Evolutionary conservation across 2,113 vertebrate genomes (phyloP), one percentile per base, ranked within the genome.

Genomic region (Pollimyrus isidori): DNA sequence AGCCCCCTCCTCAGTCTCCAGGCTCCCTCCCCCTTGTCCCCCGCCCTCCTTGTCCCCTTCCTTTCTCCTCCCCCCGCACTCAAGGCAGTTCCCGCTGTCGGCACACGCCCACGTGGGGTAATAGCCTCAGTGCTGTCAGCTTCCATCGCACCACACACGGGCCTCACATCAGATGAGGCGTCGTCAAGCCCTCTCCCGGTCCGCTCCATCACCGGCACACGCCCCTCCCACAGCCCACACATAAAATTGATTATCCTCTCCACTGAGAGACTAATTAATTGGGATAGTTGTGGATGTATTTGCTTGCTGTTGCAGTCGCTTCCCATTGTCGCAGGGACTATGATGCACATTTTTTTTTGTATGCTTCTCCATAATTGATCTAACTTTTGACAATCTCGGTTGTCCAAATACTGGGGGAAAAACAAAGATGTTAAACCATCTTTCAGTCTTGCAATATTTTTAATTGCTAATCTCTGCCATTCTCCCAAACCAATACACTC

Each of bases 151-250:
- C 93, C 89, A 92, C 95, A 92, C 92, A 89, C 95, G 93, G 93
- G 92, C 94, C 96, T 95, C 95, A 96, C 95, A 96, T 96, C 93
- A 96, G 95, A 93, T 92, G 90, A 94, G 95, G 92, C 0, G 89
- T 94, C 92, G 42, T 30, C 93, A 91, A 95, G 92, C 90, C 93
- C 94, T 92, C 88, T 62, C 91, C 93, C 92, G 0, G 13, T 88
- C 86, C 62, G 42, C 86, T 69, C 69, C 85, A 88, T 62, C 87
- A 87, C 87, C 53, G 56, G 69, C 23, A 0, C 30, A 45, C 35
- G 50, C 91, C 86, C 84, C 93, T 89, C 89, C 92, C 91, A 92
- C 93, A 93, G 93, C 95, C 94, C 95, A 93, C 93, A 93, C 93
- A 92, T 92, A 95, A 80, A 95, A 93, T 90, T 94, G 94, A 95